A percentile compares a stretch with the other conserved stretches of the same genome.
Conservation (phyloP, 2,113 vertebrate species). For the Antechinus flavipes region DNA sequence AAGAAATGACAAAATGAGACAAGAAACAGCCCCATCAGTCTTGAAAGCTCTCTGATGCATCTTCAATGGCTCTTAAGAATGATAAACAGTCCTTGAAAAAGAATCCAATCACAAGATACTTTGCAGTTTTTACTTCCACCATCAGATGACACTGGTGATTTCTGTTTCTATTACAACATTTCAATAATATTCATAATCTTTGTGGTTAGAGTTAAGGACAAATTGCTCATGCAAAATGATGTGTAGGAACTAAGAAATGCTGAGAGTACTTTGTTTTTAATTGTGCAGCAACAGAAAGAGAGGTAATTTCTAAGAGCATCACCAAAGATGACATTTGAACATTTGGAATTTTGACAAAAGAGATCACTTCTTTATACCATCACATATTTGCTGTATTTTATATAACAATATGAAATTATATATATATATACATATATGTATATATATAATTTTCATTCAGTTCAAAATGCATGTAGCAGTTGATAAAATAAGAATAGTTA, state of each 20-base stretch:
- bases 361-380: not conserved
- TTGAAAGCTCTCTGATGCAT: not conserved
- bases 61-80: not conserved
- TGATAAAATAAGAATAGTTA: not conserved
- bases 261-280: not conserved
- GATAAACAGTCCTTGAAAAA: not conserved
- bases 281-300: not conserved
- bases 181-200: not conserved
- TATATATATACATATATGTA: not conserved
- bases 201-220: not conserved
- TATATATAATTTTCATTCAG: not conserved
- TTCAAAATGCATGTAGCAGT: not conserved
- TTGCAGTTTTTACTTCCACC: constrained; percentile 60
- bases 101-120: constrained; percentile 3
- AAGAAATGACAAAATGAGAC: not conserved
- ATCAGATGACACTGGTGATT: constrained; percentile 61
- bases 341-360: not conserved
- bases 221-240: not conserved
- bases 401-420: not conserved
- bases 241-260: not conserved
- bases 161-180: constrained; percentile 13
- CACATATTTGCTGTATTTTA: not conserved
- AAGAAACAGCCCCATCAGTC: not conserved
- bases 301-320: not conserved
- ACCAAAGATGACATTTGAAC: not conserved